Base-by-base conservation (phyloP, 2,113 vertebrate genomes). In the Saguinus imperator region DNA sequence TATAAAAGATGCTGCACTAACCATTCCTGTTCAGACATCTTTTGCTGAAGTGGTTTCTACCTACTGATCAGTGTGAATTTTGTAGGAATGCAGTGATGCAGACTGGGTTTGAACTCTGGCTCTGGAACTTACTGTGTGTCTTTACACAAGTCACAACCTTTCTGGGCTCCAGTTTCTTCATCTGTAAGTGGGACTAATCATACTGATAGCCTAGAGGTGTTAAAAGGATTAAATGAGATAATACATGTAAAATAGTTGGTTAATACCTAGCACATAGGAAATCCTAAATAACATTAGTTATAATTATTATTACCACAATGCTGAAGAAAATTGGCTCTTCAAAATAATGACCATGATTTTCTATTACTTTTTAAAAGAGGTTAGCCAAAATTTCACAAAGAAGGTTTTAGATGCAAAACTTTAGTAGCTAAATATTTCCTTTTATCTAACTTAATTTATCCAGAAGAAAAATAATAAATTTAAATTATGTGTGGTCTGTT, bases 391-490 rank as follows among this genome's bases (percentile, higher is more conserved):
- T 75, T 90, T 85, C 18, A 25, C 43, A n/a, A 79, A 55, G 37
- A 92, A 43, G 23, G 43, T 52, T 82, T 94, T 81, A 87, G 29
- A 6, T 77, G 45, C 16, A 80, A 45, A 90, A 73, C 37, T 91
- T 68, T 29, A 70, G 27, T n/a, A 94, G 37, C 55, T 87, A 87
- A 81, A 50, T 58, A 76, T 87, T 81, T 87, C 35, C 20, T 68
- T 87, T 87, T 52, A 48, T 61, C 17, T 75, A 91, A 94, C 64
- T 89, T 83, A 64, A 80, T 82, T 55, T 91, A 85, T 55, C 55
- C 55, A 86, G 87, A 81, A 20, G 16, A 91, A 45, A 96, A 87
- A 75, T 81, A 55, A 50, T 50, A 76, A 52, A 57, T 57, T 80
- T 89, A 75, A 91, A 25, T 57, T 50, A 91, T 70, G 8, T 48